Conservation (phyloP, 2,113 vertebrate genomes). For the Salminus brasiliensis region DNA sequence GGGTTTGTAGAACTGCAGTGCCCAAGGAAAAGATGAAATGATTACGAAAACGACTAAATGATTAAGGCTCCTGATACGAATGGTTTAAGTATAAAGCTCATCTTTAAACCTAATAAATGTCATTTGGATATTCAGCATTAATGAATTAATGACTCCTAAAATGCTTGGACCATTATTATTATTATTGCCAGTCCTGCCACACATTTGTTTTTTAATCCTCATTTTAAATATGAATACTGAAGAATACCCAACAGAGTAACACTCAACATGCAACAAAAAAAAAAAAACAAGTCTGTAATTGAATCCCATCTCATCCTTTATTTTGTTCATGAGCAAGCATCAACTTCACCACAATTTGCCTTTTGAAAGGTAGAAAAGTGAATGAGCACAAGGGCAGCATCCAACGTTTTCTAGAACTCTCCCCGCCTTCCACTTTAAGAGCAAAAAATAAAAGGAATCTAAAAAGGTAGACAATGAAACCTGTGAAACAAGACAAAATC, state of each 20-base stretch:
- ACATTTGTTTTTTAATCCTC: background rate
- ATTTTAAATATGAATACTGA: background rate
- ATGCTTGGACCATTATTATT: background rate
- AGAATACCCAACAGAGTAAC: background rate
- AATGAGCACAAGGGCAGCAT: slow-evolving; percentile 77
- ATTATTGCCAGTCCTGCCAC: background rate
- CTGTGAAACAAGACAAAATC: slow-evolving; percentile 67
- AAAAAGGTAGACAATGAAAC: slow-evolving; percentile 51
- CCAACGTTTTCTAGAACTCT: slow-evolving; percentile 61
- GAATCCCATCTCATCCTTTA: slow-evolving; percentile 78
- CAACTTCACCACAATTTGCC: slow-evolving; percentile 77
- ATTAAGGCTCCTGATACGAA: background rate
- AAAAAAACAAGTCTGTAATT: slow-evolving; percentile 48
- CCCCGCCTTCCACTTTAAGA: slow-evolving; percentile 60
- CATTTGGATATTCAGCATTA: too few relatives aligned
- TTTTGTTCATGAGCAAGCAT: slow-evolving; percentile 82
- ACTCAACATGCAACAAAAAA: background rate
- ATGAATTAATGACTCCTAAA: too few relatives aligned
- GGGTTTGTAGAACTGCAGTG: background rate
- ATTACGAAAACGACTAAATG: background rate
- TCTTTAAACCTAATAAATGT: background rate
- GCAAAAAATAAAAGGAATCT: slow-evolving; percentile 54
- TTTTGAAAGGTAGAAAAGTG: slow-evolving; percentile 76
- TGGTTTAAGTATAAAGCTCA: background rate
- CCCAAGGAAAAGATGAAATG: slow-evolving; percentile 4